Evolutionary conservation across 2,888 invertebrate genomes (phyloP).

Genomic region (Ectobius pallidus): DNA sequence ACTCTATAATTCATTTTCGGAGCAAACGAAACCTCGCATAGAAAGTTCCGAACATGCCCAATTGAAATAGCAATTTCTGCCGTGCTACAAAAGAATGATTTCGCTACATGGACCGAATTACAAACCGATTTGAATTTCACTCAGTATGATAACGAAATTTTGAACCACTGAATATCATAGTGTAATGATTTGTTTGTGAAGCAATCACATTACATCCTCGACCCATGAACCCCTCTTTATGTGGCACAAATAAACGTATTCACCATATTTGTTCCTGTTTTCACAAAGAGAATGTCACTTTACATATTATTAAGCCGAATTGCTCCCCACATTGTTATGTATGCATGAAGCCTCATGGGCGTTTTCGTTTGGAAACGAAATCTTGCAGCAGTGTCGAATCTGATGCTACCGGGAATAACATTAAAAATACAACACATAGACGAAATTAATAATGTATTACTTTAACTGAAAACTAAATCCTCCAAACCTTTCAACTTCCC

Average conservation of each 20-base stretch:
- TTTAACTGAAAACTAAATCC: no score
- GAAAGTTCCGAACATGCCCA: background rate
- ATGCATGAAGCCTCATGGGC: no score
- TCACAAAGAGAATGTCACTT: background rate
- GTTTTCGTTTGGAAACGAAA: no score
- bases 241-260: background rate
- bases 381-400: no score
- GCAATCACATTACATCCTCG: background rate
- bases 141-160: background rate
- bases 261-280: background rate
- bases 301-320: background rate
- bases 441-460: no score
- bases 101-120: slow-evolving; percentile 1
- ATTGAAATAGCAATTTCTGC: background rate
- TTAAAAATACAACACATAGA: no score
- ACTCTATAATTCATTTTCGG: background rate
- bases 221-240: background rate
- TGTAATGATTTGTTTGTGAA: background rate
- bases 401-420: no score
- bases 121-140: slow-evolving; percentile 13
- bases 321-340: no score
- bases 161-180: background rate
- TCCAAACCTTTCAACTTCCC: no score
- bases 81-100: background rate
- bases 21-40: background rate